phyloP scores from a whole-genome alignment of 1,140 invertebrate species.

The Dinothrombium tinctorium region DNA sequence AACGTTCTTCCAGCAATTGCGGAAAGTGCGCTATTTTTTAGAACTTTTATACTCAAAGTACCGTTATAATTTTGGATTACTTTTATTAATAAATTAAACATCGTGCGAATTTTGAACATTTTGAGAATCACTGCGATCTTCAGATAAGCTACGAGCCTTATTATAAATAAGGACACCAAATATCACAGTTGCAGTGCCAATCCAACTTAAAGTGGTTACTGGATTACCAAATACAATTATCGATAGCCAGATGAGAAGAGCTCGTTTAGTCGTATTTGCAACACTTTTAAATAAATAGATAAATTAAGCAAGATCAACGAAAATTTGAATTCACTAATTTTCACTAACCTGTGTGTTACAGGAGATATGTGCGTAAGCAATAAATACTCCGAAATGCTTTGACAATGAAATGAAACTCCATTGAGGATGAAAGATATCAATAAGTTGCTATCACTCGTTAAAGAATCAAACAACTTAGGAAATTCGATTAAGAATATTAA shows the following conservation, averaged over 20 bases:
- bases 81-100: too few species aligned
- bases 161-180: constrained; percentile 53
- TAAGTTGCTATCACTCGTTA: constrained; percentile 25
- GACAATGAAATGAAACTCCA: constrained; percentile 60
- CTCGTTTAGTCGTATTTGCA: constrained; percentile 58
- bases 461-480: constrained; percentile 20
- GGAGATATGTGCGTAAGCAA: constrained; percentile 65
- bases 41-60: too few species aligned
- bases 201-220: constrained; percentile 44
- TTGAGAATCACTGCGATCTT: too few species aligned
- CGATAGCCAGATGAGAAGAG: constrained; percentile 57
- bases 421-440: constrained; percentile 40
- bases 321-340: not conserved
- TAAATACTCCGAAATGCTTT: constrained; percentile 62
- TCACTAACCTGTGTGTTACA: constrained; percentile 50
- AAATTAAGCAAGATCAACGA: constrained; percentile 5
- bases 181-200: constrained; percentile 48
- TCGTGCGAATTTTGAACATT: too few species aligned
- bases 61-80: too few species aligned
- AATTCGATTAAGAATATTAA: constrained; percentile 41
- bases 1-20: too few species aligned
- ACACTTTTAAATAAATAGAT: constrained; percentile 34
- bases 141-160: too few species aligned
- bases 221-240: constrained; percentile 53
- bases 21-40: too few species aligned